Percentiles rank a stretch among this genome's conserved stretches.
These are phyloP conservation scores for Baryphthengus martii DNA, from an alignment of 2,113 vertebrate genomes.

Conservation along the genomic window DNA sequence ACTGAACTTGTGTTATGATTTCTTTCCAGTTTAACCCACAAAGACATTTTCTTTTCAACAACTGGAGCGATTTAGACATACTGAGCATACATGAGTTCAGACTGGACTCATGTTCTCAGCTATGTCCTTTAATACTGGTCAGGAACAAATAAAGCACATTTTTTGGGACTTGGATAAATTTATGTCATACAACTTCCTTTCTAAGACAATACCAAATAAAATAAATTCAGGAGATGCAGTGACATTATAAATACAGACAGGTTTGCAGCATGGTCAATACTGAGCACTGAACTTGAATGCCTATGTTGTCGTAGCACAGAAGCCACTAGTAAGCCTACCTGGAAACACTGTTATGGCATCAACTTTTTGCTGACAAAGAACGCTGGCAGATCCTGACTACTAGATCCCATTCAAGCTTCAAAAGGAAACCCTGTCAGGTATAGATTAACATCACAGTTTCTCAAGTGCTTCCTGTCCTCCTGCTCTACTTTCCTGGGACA, in stretches of 20 bases:
- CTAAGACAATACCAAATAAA: neutral
- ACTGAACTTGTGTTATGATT: neutral
- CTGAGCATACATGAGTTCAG: neutral
- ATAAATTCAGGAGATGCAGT: neutral
- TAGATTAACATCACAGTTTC: neutral
- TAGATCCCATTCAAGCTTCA: neutral
- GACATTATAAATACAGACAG: neutral
- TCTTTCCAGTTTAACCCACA: neutral
- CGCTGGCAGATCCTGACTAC: neutral
- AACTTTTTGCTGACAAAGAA: neutral
- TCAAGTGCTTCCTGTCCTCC: neutral
- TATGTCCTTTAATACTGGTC: neutral
- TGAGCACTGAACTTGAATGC: neutral
- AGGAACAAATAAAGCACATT: neutral
- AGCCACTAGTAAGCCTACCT: neutral
- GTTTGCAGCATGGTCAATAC: neutral
- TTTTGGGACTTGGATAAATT: neutral
- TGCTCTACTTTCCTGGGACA: neutral
- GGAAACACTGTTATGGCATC: neutral
- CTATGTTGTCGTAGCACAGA: neutral
- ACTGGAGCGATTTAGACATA: neutral
- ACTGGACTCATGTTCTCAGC: neutral
- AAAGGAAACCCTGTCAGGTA: neutral
- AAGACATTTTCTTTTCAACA: neutral
- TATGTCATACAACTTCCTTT: neutral